These are phyloP conservation scores for Zaprionus tsacasi DNA, from an alignment of 1,140 invertebrate species.

Conservation along the genomic window DNA sequence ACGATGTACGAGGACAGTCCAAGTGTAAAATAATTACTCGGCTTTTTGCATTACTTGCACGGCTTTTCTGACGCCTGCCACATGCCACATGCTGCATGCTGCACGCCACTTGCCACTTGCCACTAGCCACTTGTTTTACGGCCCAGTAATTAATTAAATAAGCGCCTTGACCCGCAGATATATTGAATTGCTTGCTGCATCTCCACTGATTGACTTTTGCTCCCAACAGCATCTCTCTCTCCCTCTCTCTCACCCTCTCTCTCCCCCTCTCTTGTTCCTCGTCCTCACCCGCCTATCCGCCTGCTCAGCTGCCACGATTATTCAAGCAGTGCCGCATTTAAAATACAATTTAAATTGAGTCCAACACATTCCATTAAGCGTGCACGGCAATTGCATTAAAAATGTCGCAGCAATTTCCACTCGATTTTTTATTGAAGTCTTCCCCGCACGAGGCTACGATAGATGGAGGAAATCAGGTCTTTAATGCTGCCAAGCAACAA, in stretches of 20 bases:
- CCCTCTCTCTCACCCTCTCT: too few species aligned
- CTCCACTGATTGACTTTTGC: slow-evolving; percentile 75
- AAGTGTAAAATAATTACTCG: slow-evolving; percentile 79
- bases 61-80: slow-evolving; percentile 34
- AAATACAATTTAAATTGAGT: slow-evolving; percentile 35
- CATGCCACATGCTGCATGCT: slow-evolving; percentile 16
- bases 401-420: slow-evolving; percentile 16
- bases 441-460: too few species aligned
- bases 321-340: slow-evolving; percentile 31
- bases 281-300: not conserved
- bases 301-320: slow-evolving; percentile 9
- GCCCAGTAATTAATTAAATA: slow-evolving; percentile 74
- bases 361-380: slow-evolving; percentile 27
- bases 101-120: slow-evolving; percentile 24
- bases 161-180: slow-evolving; percentile 75
- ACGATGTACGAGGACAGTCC: slow-evolving; percentile 48
- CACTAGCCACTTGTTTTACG: slow-evolving; percentile 66
- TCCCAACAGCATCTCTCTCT: slow-evolving; percentile 21
- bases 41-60: slow-evolving; percentile 59
- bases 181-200: slow-evolving; percentile 71
- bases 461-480: too few species aligned
- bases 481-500: not conserved
- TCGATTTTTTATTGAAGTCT: slow-evolving; percentile 13
- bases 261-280: too few species aligned
- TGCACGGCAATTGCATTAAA: slow-evolving; percentile 23